A percentile compares a stretch with the other conserved stretches of the same genome.
Evolutionary conservation across 2,888 invertebrate genomes (phyloP).

Genomic region (Drosophila birchii): DNA sequence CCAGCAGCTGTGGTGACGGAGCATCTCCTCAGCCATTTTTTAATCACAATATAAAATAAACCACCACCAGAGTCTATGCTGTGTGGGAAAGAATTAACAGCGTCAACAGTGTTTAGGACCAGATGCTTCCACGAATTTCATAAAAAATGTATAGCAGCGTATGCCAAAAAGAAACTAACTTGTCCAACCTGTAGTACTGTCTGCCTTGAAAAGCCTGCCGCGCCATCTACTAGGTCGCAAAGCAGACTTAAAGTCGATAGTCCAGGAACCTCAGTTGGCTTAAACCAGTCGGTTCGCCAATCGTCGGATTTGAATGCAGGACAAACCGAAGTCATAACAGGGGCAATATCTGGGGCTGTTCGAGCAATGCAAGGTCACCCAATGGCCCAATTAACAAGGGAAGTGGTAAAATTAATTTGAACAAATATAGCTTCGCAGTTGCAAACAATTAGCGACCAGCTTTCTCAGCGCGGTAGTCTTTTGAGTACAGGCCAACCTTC

Average conservation of each 20-base stretch:
- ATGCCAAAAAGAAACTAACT: background rate
- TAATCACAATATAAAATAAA: no score
- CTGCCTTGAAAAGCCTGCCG: background rate
- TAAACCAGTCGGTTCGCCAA: background rate
- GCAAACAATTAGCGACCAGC: background rate
- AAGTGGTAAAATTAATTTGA: background rate
- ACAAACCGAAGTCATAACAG: background rate
- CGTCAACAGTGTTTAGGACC: no score
- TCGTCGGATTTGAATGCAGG: background rate
- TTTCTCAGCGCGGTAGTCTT: background rate
- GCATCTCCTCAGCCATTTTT: no score
- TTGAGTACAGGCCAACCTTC: background rate
- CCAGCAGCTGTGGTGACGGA: no score
- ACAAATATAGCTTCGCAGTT: background rate
- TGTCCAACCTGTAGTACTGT: background rate
- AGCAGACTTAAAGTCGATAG: conserved; percentile 2
- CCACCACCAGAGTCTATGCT: no score
- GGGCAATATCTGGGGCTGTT: background rate
- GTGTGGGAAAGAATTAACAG: no score
- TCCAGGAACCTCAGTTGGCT: background rate
- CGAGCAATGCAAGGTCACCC: background rate
- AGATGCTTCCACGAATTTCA: no score
- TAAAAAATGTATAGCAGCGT: no score
- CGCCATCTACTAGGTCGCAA: background rate
- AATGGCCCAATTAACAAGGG: background rate